phyloP scores from a whole-genome alignment of 2,113 vertebrate species.

The Cepphus grylle region DNA sequence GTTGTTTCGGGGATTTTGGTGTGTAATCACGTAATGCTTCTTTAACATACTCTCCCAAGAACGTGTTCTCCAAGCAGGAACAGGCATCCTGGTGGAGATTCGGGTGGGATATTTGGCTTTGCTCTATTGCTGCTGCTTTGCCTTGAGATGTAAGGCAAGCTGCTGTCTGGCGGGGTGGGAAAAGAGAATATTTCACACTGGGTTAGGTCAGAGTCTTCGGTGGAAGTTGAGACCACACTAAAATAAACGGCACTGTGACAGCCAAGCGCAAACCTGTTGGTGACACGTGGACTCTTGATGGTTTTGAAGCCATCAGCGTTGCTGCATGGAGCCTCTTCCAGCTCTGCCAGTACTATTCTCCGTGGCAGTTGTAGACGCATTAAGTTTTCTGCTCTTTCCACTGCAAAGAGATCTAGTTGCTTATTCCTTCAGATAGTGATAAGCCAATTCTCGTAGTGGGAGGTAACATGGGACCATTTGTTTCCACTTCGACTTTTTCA shows the following conservation, averaged over 20 bases:
- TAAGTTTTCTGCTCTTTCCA: not conserved
- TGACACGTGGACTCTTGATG: not conserved
- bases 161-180: not conserved
- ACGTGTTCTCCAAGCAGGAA: not conserved
- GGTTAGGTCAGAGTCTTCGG: not conserved
- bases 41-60: not conserved
- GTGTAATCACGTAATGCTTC: rapidly evolving
- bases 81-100: not conserved
- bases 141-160: not conserved
- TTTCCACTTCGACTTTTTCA: not conserved
- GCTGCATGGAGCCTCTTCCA: not conserved
- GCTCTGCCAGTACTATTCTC: not conserved
- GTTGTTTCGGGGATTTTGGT: not conserved
- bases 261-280: not conserved
- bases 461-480: conserved; percentile 4
- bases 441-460: not conserved
- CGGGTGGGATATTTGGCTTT: not conserved
- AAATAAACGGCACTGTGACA: not conserved
- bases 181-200: not conserved
- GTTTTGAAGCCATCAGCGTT: not conserved
- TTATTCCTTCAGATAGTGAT: not conserved
- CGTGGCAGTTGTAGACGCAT: not conserved
- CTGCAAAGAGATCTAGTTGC: not conserved
- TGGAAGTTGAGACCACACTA: not conserved
- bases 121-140: not conserved